Base-by-base conservation (phyloP, 2,888 invertebrate genomes). In the Aphrophora alni region DNA sequence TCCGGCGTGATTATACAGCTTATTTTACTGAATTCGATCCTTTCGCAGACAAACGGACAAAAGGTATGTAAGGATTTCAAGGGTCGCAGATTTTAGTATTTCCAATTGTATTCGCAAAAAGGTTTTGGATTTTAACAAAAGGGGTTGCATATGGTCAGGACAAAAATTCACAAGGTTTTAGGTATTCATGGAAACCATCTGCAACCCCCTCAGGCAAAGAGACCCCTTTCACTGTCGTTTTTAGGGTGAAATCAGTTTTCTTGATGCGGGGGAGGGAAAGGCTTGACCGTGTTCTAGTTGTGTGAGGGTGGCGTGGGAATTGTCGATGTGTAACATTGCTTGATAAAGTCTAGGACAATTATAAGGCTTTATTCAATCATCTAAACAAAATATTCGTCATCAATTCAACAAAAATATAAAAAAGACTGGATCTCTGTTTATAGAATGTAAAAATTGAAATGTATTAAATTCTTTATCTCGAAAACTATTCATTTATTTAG, bases 241-340 rank as follows among this genome's bases (percentile, higher is more conserved):
- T 59, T 59, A 59, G 59, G 59, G 59, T 59, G 59, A 59, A 59
- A 59, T 59, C 59, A 21, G 59, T 59, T 59, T 59, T 59, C 59
- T 59, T 59, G 21, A n/a, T 14, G 44, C 8, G 44, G 44, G 44
- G 5, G 44, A 59, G 59, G 59, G 59, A 59, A 59, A 59, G 59
- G 59, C 59, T 59, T 59, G 59, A 59, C 59, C 59, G 21, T 21
- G 59, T 44, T 44, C 12, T 7, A 44, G 59, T 21, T 59, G n/a
- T 59, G 59, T 59, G 59, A 5, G 21, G 21, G 59, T 21, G 59
- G n/a, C 21, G 59, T 59, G 59, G 59, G 59, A 59, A 59, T 21
- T 44, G 33, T 3, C 44, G 10, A 44, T 17, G 44, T 44, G 44
- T 44, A 14, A 44, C 33, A 33, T 33, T 10, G 33, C 10, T n/a